These are phyloP conservation scores for Watsonalla binaria DNA, from an alignment of 2,888 invertebrate genomes.

Conservation along the genomic window DNA sequence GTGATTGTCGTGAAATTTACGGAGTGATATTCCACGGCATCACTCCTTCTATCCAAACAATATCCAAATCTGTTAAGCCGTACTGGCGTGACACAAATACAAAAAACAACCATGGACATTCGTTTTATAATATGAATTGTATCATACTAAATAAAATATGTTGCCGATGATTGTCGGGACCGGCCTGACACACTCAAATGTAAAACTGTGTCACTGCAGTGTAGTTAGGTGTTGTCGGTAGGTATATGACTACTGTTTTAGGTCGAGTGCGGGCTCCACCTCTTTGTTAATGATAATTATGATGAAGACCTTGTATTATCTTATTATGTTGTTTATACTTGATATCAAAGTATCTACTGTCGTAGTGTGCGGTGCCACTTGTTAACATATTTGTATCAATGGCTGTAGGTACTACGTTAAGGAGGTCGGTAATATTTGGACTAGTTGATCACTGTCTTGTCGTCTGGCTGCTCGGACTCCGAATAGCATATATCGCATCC, in stretches of 20 bases:
- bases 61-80: no score
- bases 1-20: no score
- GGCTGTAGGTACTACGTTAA: slow-evolving; percentile 13
- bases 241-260: slow-evolving; percentile 29
- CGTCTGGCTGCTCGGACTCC: slow-evolving; percentile 64
- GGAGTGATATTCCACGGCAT: no score
- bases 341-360: slow-evolving; percentile 40
- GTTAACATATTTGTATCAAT: slow-evolving; percentile 8
- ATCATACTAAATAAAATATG: no score
- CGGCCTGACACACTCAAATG: neutral
- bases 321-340: slow-evolving; percentile 52
- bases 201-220: slow-evolving; percentile 1
- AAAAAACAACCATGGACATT: no score
- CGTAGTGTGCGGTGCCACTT: slow-evolving; percentile 11
- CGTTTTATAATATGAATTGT: no score
- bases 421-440: slow-evolving; percentile 22
- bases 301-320: slow-evolving; percentile 49
- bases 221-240: slow-evolving; percentile 3
- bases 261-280: slow-evolving; percentile 49
- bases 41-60: no score
- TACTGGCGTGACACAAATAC: no score
- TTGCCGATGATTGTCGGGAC: no score
- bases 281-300: slow-evolving; percentile 54
- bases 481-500: slow-evolving; percentile 83
- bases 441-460: slow-evolving; percentile 66